These are phyloP conservation scores for Phyllopteryx taeniolatus DNA, from an alignment of 2,113 vertebrate species.

Conservation along the genomic window DNA sequence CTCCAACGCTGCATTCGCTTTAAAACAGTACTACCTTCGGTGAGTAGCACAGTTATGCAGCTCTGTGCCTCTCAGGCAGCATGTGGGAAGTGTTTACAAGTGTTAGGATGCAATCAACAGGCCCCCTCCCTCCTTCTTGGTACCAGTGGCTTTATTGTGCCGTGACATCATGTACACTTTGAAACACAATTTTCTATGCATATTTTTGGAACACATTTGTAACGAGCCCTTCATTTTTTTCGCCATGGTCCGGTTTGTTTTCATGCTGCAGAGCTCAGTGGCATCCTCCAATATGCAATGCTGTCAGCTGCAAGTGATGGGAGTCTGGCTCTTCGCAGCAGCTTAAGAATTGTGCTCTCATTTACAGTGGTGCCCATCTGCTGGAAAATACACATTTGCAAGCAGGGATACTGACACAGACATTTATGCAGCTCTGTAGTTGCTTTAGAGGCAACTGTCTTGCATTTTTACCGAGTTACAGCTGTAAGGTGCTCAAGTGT, in stretches of 20 bases:
- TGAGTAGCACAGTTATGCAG: conserved; percentile 74
- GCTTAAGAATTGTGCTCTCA: background rate
- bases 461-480: background rate
- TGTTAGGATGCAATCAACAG: conserved; percentile 48
- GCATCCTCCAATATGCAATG: conserved; percentile 5
- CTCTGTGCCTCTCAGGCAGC: conserved; percentile 51
- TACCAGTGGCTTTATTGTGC: conserved; percentile 1
- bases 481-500: background rate
- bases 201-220: background rate
- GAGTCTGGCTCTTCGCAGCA: conserved; percentile 8
- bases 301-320: conserved; percentile 54
- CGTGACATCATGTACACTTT: background rate
- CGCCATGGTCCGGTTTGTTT: background rate
- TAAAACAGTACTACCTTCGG: conserved; percentile 99
- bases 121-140: conserved; percentile 12
- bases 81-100: conserved; percentile 78
- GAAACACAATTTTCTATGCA: background rate
- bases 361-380: conserved; percentile 24
- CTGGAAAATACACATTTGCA: conserved; percentile 24
- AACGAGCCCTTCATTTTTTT: background rate
- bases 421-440: background rate
- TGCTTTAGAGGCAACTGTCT: conserved; percentile 1
- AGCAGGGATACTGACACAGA: background rate
- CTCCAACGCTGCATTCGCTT: conserved; percentile 98
- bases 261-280: background rate